A percentile compares a stretch with the other conserved stretches of the same genome.
Conservation (phyloP, 2,797 vertebrate species). For the Salarias fasciatus region DNA sequence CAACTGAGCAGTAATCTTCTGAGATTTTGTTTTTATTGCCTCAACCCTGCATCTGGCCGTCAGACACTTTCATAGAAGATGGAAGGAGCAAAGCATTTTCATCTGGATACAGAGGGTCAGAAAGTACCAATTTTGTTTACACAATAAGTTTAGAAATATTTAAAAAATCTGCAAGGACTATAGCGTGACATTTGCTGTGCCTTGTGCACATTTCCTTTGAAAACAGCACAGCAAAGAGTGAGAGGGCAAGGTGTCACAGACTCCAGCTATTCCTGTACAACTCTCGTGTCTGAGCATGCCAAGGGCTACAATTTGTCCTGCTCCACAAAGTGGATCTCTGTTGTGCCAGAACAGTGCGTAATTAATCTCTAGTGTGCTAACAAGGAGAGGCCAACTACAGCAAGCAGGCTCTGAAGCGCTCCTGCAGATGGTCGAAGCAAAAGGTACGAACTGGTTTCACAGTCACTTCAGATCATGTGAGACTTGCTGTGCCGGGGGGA, state of each 20-base stretch:
- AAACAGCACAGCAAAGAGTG: slow-evolving; percentile 36
- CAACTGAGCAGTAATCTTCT: too few species aligned
- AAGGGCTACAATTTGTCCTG: slow-evolving; percentile 67
- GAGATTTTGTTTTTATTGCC: too few species aligned
- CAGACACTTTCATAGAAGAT: too few species aligned
- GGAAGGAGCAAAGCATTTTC: not conserved
- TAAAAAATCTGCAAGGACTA: not conserved
- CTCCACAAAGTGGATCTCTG: slow-evolving; percentile 63
- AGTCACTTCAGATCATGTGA: not conserved
- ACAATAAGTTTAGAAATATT: not conserved
- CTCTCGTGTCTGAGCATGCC: slow-evolving; percentile 69
- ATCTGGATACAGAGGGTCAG: not conserved
- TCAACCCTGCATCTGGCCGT: too few species aligned
- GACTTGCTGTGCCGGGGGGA: not conserved
- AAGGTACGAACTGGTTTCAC: slow-evolving; percentile 5
- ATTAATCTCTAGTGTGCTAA: slow-evolving; percentile 76
- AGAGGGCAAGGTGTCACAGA: slow-evolving; percentile 59
- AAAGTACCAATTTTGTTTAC: not conserved
- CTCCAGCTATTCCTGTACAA: slow-evolving; percentile 45
- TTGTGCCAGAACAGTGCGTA: slow-evolving; percentile 64
- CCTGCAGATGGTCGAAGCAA: slow-evolving; percentile 33
- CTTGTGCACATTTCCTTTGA: slow-evolving; percentile 46
- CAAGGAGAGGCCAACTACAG: slow-evolving; percentile 54
- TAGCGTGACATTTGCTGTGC: slow-evolving; percentile 28
- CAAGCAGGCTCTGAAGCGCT: slow-evolving; percentile 26